phyloP scores from a whole-genome alignment of 2,797 vertebrate species.

The Melanotaenia trifasciata region DNA sequence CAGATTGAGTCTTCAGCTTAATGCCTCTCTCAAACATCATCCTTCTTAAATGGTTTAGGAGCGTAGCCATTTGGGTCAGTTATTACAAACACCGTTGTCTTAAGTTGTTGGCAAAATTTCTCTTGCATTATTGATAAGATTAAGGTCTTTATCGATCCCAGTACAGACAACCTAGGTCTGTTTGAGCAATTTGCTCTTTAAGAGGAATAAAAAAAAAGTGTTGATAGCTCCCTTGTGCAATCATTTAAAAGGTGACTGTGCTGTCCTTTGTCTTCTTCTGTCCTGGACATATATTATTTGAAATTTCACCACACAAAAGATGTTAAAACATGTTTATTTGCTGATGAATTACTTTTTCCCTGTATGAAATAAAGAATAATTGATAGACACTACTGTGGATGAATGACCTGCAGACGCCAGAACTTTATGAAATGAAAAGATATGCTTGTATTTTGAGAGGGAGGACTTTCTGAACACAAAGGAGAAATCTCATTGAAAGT shows the following conservation, averaged over 20 bases:
- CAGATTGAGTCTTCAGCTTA: no score
- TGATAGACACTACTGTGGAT: background rate
- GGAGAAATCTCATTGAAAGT: background rate
- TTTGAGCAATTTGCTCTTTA: background rate
- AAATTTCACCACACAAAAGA: background rate
- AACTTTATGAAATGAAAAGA: background rate
- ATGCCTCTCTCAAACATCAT: background rate
- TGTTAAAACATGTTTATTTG: background rate
- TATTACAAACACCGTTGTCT: background rate
- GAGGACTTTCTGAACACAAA: slow-evolving; percentile 2
- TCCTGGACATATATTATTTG: background rate
- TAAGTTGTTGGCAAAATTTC: background rate
- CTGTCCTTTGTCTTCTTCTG: background rate
- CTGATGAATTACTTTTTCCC: background rate
- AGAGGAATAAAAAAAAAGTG: background rate
- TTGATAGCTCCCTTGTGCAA: background rate
- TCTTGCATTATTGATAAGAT: background rate
- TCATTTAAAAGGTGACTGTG: slow-evolving; percentile 6
- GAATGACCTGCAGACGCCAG: background rate
- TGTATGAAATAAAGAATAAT: background rate
- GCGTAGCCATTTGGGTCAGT: slow-evolving; percentile 1
- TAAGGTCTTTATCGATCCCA: no score
- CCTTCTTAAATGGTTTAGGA: slow-evolving; percentile 8
- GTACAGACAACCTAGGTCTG: background rate
- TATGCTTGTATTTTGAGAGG: slow-evolving; percentile 1